These are phyloP conservation scores for Urocynchramus pylzowi DNA, from an alignment of 2,113 vertebrate species.

Conservation along the genomic window DNA sequence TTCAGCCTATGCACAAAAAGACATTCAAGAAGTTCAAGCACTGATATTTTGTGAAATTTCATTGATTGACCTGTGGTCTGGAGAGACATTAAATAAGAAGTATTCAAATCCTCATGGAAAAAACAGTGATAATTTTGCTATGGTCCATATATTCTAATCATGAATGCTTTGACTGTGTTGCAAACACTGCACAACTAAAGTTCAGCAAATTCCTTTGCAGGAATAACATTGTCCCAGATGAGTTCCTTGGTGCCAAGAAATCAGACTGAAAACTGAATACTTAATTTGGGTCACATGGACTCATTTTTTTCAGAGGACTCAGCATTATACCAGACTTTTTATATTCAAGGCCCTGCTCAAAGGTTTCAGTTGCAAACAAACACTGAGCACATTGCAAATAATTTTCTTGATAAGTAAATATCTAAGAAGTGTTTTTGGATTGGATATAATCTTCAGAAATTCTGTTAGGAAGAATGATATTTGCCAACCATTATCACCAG, in stretches of 20 bases:
- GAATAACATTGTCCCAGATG: not conserved
- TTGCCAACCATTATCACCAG: not conserved
- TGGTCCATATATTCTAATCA: not conserved
- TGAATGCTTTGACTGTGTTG: not conserved
- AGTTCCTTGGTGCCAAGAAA: not conserved
- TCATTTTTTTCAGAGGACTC: not conserved
- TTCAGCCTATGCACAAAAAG: not conserved
- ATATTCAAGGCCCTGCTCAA: not conserved
- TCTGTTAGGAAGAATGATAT: not conserved
- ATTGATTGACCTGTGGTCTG: not conserved
- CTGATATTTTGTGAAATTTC: not conserved
- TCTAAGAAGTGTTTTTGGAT: not conserved
- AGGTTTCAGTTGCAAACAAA: not conserved
- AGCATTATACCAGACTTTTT: not conserved
- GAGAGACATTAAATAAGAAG: not conserved
- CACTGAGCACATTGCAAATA: not conserved
- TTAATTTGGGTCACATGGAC: not conserved
- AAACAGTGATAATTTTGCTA: not conserved
- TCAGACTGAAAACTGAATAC: not conserved
- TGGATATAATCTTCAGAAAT: not conserved
- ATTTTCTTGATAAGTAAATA: not conserved
- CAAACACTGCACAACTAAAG: not conserved
- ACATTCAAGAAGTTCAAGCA: not conserved
- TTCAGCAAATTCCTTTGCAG: not conserved
- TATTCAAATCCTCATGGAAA: not conserved